phyloP scores from a whole-genome alignment of 2,888 invertebrate genomes.

The Platerodrilus igneus region DNA sequence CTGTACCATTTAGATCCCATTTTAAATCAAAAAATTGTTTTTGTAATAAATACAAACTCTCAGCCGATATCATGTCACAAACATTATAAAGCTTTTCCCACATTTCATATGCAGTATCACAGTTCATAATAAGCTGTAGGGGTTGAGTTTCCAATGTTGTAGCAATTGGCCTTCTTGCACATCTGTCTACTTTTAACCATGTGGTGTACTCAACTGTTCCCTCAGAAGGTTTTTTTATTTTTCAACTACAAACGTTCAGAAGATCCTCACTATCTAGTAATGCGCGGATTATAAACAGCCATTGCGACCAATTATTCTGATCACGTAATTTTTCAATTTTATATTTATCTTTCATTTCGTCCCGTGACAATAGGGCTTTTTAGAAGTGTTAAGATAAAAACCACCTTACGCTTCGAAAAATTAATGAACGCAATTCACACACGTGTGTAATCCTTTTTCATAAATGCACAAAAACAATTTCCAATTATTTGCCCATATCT shows the following conservation, averaged over 20 bases:
- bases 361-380: no score
- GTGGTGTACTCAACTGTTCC: conserved; percentile 4
- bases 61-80: conserved; percentile 26
- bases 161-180: conserved; percentile 26
- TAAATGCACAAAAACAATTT: no score
- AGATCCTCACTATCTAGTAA: conserved; percentile 18
- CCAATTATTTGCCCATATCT: no score
- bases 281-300: conserved; percentile 21
- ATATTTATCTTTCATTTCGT: no score
- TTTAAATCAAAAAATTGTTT: conserved; percentile 29
- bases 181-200: conserved; percentile 23
- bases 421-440: no score
- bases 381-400: no score
- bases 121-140: conserved; percentile 19
- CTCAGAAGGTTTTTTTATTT: conserved; percentile 5
- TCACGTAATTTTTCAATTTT: conserved; percentile 29
- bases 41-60: conserved; percentile 22
- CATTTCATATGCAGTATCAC: conserved; percentile 24
- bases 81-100: conserved; percentile 26
- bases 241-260: conserved; percentile 20
- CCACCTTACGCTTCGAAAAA: no score
- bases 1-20: conserved; percentile 19
- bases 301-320: conserved; percentile 25
- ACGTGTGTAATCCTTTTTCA: no score
- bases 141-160: conserved; percentile 25